These are phyloP conservation scores for Anastrepha obliqua DNA, from an alignment of 1,140 invertebrate species.

Conservation along the genomic window DNA sequence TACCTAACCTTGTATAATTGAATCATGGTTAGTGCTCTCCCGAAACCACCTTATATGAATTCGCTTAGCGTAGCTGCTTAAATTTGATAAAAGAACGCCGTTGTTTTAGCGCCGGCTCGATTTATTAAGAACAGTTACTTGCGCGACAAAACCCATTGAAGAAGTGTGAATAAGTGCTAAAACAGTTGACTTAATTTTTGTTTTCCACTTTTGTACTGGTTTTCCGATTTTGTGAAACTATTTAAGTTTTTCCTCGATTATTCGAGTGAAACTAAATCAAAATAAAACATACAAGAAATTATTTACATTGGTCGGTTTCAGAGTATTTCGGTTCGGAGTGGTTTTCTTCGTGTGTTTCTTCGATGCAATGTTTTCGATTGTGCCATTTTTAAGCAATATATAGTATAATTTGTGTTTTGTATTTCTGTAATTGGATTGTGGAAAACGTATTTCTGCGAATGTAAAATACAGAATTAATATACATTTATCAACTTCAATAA, in stretches of 20 bases:
- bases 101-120: too few species aligned
- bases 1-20: too few species aligned
- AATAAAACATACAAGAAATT: not conserved
- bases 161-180: not conserved
- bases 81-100: too few species aligned
- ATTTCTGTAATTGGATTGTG: too few species aligned
- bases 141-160: not conserved
- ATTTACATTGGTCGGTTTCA: not conserved
- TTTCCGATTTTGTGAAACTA: not conserved
- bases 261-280: not conserved
- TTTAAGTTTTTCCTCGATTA: not conserved
- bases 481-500: not conserved
- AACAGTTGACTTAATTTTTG: slow-evolving; percentile 3
- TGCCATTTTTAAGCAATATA: not conserved
- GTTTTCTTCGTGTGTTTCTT: not conserved
- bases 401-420: too few species aligned
- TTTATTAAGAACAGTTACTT: too few species aligned
- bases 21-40: too few species aligned
- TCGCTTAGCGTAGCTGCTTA: too few species aligned
- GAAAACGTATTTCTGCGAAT: too few species aligned
- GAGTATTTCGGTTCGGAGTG: not conserved
- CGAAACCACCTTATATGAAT: too few species aligned
- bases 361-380: not conserved
- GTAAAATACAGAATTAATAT: not conserved
- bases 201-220: not conserved